Evolutionary conservation across 2,113 vertebrate genomes (phyloP), one percentile per base, ranked within the genome.

Genomic region (Nibea albiflora): DNA sequence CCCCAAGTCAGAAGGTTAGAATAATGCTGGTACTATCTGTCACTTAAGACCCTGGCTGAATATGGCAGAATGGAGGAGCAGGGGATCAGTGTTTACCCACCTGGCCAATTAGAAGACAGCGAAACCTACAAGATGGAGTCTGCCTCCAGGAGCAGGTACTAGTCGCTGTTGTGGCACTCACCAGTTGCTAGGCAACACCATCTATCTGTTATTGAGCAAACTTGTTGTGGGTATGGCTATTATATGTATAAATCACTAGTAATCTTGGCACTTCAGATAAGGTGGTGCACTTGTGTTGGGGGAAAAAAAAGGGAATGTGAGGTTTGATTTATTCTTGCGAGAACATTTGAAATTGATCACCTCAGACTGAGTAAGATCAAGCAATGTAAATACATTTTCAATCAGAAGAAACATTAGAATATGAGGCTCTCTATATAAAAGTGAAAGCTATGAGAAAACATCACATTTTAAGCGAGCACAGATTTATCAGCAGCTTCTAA

Each of bases 141-240:
- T 87, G 89, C 85, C 90, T 93, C 83, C 89, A 91, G 89, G 81
- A 94, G 83, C 90, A 93, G 92, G 90, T 94, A 92, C 92, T 82
- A 90, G 88, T 88, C 35, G 64, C 92, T 85, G 85, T 92, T 93
- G 91, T 89, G 90, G 88, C 80, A 89, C 91, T 89, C 75, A 52
- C 89, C 92, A 93, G 95, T 95, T 95, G 95, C 95, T 95, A 95
- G 86, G 95, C 94, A 95, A 95, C 94, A 88, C 79, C 86, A 87
- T 92, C 80, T 93, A 92, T 94, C 90, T 86, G 84, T 92, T 95
- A 91, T 93, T 93, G 90, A 94, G 89, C 89, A 90, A 95, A 92
- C 85, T 90, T 93, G 84, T 90, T 92, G 92, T 90, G 87, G 87
- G 87, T 90, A 81, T 87, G 54, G 76, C 89, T 87, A 88, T 94